A percentile compares a stretch with the other conserved stretches of the same genome.
These are phyloP conservation scores for Thymallus thymallus DNA, from an alignment of 2,113 vertebrate genomes.

Conservation along the genomic window DNA sequence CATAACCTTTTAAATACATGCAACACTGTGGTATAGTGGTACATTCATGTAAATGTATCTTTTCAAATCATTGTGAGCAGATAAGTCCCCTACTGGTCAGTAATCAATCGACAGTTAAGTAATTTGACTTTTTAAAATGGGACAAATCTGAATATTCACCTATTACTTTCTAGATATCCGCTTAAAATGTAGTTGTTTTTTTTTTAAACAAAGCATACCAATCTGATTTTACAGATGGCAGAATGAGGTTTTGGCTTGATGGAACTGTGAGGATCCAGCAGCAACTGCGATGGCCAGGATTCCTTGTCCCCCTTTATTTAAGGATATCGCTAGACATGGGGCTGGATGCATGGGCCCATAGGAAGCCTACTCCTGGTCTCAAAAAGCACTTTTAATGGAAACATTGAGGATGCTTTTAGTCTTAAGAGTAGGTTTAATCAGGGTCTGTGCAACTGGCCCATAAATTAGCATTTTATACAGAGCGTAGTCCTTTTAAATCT, in stretches of 20 bases:
- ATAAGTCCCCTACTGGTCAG: not conserved
- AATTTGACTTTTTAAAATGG: too few relatives aligned
- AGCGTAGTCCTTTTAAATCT: constrained; percentile 13
- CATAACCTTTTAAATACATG: not conserved
- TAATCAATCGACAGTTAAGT: too few relatives aligned
- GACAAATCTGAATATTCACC: not conserved
- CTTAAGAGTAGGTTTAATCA: constrained; percentile 23
- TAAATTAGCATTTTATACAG: constrained; percentile 21
- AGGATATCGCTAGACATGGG: not conserved
- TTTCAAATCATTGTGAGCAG: not conserved
- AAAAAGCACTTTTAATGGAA: not conserved
- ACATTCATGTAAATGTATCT: not conserved
- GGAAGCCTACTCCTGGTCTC: not conserved
- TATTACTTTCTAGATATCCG: not conserved
- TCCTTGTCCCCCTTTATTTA: not conserved
- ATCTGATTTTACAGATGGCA: not conserved
- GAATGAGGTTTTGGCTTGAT: too few relatives aligned
- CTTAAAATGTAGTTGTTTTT: not conserved
- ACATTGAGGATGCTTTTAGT: constrained; percentile 16
- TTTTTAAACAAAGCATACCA: not conserved
- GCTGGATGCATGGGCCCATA: not conserved
- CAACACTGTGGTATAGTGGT: not conserved
- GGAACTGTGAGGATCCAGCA: too few relatives aligned
- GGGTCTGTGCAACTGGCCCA: not conserved
- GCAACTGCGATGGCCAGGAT: too few relatives aligned